These are phyloP conservation scores for Toxotes lorentzi DNA, from an alignment of 2,797 vertebrate species.

Conservation along the genomic window DNA sequence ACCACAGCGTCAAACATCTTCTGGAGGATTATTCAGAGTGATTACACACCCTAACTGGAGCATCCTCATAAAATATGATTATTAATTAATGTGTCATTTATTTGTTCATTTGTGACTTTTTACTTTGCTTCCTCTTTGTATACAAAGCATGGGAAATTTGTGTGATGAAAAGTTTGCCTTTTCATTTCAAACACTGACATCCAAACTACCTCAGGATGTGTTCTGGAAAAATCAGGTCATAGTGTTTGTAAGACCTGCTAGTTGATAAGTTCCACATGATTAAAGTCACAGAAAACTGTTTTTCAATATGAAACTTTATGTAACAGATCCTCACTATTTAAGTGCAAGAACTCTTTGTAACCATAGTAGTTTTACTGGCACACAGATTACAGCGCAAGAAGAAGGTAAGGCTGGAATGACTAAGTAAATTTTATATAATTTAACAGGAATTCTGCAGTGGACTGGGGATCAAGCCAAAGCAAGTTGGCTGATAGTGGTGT, in stretches of 20 bases:
- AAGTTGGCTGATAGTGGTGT: constrained; percentile 41
- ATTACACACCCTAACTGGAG: constrained; percentile 26
- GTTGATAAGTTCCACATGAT: not conserved
- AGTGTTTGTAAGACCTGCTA: not conserved
- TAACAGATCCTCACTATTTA: not conserved
- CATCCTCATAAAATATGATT: not conserved
- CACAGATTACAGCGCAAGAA: not conserved
- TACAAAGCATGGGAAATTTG: not conserved
- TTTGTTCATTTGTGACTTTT: not conserved
- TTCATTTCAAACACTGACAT: not conserved
- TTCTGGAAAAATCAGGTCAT: not conserved
- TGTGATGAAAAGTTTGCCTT: constrained; percentile 1
- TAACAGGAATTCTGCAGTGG: constrained; percentile 35
- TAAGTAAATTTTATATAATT: constrained; percentile 33
- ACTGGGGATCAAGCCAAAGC: constrained; percentile 39
- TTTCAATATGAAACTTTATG: not conserved
- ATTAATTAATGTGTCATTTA: not conserved
- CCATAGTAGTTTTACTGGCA: not conserved
- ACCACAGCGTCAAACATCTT: not conserved
- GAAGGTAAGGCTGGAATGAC: constrained; percentile 1
- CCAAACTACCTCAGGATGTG: not conserved
- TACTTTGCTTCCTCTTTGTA: not conserved
- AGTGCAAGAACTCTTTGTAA: not conserved
- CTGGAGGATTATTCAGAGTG: constrained; percentile 34
- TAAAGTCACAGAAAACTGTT: not conserved